phyloP scores from a whole-genome alignment of 2,888 invertebrate genomes.

The Muschampia plurimacula region DNA sequence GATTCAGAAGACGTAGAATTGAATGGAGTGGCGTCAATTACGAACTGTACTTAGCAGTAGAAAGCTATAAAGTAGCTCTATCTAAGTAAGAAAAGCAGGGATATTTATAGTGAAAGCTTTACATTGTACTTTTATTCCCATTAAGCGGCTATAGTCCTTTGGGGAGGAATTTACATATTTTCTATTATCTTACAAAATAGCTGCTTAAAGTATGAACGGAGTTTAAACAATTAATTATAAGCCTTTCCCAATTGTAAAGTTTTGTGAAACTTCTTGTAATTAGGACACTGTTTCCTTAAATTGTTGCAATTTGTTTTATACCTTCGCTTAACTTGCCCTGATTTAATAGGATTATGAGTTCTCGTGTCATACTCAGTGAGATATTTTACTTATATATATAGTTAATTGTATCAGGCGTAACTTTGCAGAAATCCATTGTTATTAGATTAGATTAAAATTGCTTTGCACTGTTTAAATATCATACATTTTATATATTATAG shows the following conservation, averaged over 20 bases:
- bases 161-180: slow-evolving; percentile 8
- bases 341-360: not conserved
- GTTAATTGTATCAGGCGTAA: too few relatives aligned
- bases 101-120: not conserved
- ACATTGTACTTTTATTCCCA: not conserved
- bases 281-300: slow-evolving; percentile 12
- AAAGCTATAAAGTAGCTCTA: too few relatives aligned
- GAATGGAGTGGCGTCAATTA: too few relatives aligned
- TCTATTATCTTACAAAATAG: slow-evolving; percentile 11
- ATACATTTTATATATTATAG: too few relatives aligned
- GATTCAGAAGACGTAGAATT: too few relatives aligned
- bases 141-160: slow-evolving; percentile 1
- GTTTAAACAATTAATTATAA: slow-evolving; percentile 7
- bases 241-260: slow-evolving; percentile 7
- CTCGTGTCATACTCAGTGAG: not conserved
- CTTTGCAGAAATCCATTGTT: too few relatives aligned
- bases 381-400: not conserved
- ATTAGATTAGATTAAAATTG: too few relatives aligned
- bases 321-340: not conserved
- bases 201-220: not conserved
- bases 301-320: slow-evolving; percentile 9
- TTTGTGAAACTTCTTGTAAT: slow-evolving; percentile 13
- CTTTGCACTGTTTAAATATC: too few relatives aligned
- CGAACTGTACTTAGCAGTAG: too few relatives aligned
- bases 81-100: not conserved